Base-by-base conservation (phyloP, 2,113 vertebrate species). In the Percopsis transmontana region DNA sequence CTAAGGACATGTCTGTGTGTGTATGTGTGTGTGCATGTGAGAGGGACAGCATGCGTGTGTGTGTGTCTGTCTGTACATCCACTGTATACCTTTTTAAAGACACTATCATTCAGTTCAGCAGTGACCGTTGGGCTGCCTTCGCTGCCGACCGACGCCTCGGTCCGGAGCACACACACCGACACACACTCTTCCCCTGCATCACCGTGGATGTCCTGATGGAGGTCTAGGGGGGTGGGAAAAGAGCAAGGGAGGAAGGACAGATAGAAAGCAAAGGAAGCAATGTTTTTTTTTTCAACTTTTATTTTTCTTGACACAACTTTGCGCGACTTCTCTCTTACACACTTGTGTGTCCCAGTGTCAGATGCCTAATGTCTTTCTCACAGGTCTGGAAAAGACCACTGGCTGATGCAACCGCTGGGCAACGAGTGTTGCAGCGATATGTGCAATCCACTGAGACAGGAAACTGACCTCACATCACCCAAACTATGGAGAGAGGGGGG, bases 41-140 rank as follows among this genome's bases (percentile, higher is more conserved):
- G n/a, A n/a, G n/a, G n/a, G 55, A n/a, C 7, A 39, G 24, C 19
- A 15, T 58, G 57, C 42, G 60, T 38, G 62, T 21, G 50, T 54
- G 62, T 20, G 62, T 54, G 39, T 53, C 39, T 44, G 62, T 41
- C 39, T 55, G 62, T 55, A 40, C 41, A 38, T 66, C 41, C 14
- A 45, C 2, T 7, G 0, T n/a, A 1, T 77, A 80, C 71, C 83
- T 70, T 77, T 48, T 82, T 72, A 53, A 85, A 73, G 45, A 68
- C 48, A 40, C 21, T 0, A 52, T 80, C 51, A 20, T 76, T 59
- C 55, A 55, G 55, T n/a, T 57, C 24, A 14, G 33, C 16, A 1
- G 5, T 27, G 58, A 21, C 58, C 2, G 44, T 48, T 27, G 39
- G 55, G 5, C 47, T 58, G 3, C 18, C 56, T 18, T 21, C 55